These are phyloP conservation scores for Emberiza fucata DNA, from an alignment of 2,113 vertebrate species.

Conservation along the genomic window DNA sequence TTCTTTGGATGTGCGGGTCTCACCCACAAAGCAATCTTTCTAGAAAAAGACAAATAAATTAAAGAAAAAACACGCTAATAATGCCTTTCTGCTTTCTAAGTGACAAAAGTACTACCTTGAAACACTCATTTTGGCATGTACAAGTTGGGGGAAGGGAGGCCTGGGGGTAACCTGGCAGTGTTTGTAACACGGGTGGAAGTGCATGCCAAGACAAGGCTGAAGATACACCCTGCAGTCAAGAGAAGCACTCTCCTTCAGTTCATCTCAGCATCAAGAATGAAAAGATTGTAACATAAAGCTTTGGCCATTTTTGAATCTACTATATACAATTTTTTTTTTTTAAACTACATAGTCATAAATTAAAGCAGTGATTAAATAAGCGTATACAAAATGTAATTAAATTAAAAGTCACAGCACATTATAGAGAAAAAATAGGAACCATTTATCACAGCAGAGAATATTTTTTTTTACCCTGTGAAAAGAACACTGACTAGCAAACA, in stretches of 20 bases:
- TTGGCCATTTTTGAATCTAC: conserved; percentile 83
- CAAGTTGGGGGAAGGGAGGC: conserved; percentile 60
- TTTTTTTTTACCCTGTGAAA: conserved; percentile 97
- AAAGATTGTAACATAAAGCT: conserved; percentile 89
- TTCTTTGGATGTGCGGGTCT: conserved; percentile 88
- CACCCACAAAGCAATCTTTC: conserved; percentile 82
- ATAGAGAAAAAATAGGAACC: conserved; percentile 86
- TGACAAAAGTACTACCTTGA: conserved; percentile 82
- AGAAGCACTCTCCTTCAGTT: conserved; percentile 77
- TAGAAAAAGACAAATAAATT: conserved; percentile 83
- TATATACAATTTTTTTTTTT: conserved; percentile 91
- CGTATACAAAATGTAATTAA: conserved; percentile 91
- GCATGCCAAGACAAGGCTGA: conserved; percentile 82
- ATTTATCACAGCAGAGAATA: conserved; percentile 88
- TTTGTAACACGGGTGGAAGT: conserved; percentile 86
- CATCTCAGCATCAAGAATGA: conserved; percentile 80
- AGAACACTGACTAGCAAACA: conserved; percentile 83
- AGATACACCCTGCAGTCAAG: conserved; percentile 80
- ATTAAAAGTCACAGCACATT: conserved; percentile 88
- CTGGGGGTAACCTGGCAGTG: conserved; percentile 84
- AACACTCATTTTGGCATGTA: conserved; percentile 83
- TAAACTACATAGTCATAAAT: conserved; percentile 92
- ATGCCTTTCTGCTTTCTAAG: conserved; percentile 80
- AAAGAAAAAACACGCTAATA: conserved; percentile 72
- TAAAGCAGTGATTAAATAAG: conserved; percentile 89